A percentile compares a stretch with the other conserved stretches of the same genome.
Conservation (phyloP, 2,888 invertebrate genomes). For the Dermolepida albohirtum region DNA sequence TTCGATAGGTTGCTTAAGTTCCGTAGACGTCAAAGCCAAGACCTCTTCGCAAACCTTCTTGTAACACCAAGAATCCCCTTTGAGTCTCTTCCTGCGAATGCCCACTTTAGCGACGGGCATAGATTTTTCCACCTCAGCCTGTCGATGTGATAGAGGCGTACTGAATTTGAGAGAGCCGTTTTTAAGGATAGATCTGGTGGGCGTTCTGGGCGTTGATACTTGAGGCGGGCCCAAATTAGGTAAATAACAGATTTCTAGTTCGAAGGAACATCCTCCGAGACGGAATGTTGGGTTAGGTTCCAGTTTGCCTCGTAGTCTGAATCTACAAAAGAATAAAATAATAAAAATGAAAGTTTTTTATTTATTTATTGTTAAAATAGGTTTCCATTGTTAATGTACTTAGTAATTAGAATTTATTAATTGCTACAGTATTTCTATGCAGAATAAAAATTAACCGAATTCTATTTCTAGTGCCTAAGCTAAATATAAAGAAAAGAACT, state of each 20-base stretch:
- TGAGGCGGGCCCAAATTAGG: constrained; percentile 59
- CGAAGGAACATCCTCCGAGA: constrained; percentile 71
- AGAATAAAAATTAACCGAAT: too few relatives aligned
- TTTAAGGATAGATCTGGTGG: constrained; percentile 56
- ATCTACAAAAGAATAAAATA: constrained; percentile 65
- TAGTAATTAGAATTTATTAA: too few relatives aligned
- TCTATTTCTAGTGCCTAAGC: too few relatives aligned
- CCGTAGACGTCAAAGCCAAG: constrained; percentile 64
- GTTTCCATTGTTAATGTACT: too few relatives aligned
- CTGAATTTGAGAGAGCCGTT: constrained; percentile 45
- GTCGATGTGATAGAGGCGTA: constrained; percentile 1
- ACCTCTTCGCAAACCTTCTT: constrained; percentile 83
- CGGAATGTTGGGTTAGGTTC: constrained; percentile 60
- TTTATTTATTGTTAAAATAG: background rate
- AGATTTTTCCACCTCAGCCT: background rate
- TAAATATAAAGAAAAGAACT: background rate
- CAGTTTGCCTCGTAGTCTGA: constrained; percentile 75
- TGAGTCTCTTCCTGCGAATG: constrained; percentile 78
- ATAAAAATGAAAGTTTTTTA: constrained; percentile 10
- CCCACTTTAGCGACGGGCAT: constrained; percentile 67
- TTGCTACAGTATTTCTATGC: too few relatives aligned
- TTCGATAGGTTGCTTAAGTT: constrained; percentile 46
- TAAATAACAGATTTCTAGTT: constrained; percentile 75
- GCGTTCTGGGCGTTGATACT: constrained; percentile 50
- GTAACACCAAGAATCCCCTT: constrained; percentile 85